Conservation (phyloP, 2,113 vertebrate species). For the Grammomys surdaster region DNA sequence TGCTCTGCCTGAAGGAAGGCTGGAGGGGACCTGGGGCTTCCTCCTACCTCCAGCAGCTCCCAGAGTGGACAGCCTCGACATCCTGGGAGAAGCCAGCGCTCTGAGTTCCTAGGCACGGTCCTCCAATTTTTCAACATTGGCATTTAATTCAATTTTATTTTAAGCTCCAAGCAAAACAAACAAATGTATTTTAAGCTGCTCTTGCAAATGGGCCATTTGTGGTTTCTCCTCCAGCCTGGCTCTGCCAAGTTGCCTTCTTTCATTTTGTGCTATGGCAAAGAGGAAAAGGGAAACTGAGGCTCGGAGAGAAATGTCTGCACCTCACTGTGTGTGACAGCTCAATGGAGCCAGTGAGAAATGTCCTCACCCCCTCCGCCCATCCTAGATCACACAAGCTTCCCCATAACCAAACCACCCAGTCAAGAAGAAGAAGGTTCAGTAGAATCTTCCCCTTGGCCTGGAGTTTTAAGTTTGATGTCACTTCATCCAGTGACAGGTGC, state of each 20-base stretch:
- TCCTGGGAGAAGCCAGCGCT: conserved; percentile 61
- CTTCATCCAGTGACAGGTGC: neutral
- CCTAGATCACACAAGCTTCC: accelerated
- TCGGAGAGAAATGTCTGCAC: neutral
- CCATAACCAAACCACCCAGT: neutral
- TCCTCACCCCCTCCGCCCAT: neutral
- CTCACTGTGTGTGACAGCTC: neutral
- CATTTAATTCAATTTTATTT: conserved; percentile 78
- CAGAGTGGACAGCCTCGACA: neutral
- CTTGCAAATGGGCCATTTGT: conserved; percentile 41
- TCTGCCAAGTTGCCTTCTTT: conserved; percentile 24
- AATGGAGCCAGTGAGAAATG: neutral
- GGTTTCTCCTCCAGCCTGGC: conserved; percentile 33
- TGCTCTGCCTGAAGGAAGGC: neutral
- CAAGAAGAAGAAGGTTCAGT: neutral
- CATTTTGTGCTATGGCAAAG: neutral
- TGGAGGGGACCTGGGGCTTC: neutral
- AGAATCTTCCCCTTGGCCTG: neutral
- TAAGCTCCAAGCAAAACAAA: conserved; percentile 81
- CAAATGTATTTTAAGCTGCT: conserved; percentile 79
- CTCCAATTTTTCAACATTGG: conserved; percentile 66
- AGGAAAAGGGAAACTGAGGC: conserved; percentile 48
- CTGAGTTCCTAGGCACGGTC: conserved; percentile 17
- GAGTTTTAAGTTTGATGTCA: neutral
- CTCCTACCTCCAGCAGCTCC: neutral